These are phyloP conservation scores for Hydrotaea diabolus DNA, from an alignment of 2,888 invertebrate genomes.

Conservation along the genomic window DNA sequence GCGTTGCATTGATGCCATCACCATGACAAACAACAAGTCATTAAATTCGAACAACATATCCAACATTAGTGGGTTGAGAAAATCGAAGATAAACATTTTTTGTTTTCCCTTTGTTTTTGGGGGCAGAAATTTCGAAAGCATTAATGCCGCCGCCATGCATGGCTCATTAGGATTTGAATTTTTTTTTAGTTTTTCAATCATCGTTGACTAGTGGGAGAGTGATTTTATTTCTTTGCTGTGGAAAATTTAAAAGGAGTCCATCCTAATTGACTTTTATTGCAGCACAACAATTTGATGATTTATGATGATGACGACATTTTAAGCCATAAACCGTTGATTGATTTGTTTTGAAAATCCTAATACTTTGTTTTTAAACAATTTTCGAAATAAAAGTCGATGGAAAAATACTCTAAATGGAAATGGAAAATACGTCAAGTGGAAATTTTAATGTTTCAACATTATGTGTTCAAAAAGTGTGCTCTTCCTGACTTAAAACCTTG, in stretches of 20 bases:
- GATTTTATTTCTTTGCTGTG: neutral
- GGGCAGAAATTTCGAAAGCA: neutral
- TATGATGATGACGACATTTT: neutral
- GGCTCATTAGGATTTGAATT: too few relatives aligned
- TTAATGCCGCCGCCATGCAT: neutral
- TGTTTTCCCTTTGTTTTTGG: neutral
- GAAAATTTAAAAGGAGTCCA: neutral
- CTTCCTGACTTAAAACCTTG: too few relatives aligned
- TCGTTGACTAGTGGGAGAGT: neutral
- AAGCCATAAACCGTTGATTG: neutral
- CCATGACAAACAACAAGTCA: neutral
- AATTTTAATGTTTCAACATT: too few relatives aligned
- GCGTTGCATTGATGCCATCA: constrained; percentile 6
- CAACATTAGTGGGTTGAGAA: neutral
- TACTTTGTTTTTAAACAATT: neutral
- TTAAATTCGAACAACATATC: constrained; percentile 11
- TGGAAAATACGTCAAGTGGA: too few relatives aligned
- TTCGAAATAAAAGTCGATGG: too few relatives aligned
- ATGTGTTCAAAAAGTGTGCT: too few relatives aligned
- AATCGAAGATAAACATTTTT: neutral
- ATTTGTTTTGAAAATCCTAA: neutral
- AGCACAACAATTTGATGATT: neutral
- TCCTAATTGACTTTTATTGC: neutral
- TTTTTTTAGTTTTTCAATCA: too few relatives aligned
- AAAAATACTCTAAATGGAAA: too few relatives aligned